A percentile compares a stretch with the other conserved stretches of the same genome.
These are phyloP conservation scores for Paracanthobrama guichenoti DNA, from an alignment of 2,113 vertebrate genomes.

Conservation along the genomic window DNA sequence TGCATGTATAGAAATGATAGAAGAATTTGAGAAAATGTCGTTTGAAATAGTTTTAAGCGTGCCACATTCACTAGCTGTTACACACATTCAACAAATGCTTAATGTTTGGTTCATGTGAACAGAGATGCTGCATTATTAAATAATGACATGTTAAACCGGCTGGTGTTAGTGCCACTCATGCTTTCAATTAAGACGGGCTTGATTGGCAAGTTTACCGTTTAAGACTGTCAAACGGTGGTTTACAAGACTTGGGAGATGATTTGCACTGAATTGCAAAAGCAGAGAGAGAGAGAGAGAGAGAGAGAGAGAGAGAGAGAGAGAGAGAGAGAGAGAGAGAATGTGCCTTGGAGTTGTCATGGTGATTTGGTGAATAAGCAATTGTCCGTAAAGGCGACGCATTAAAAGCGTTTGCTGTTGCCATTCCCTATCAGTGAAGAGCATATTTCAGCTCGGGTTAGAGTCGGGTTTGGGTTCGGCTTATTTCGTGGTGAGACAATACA, in stretches of 20 bases:
- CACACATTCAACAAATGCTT: not conserved
- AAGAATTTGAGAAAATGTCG: not conserved
- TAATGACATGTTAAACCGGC: not conserved
- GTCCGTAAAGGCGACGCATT: constrained; percentile 66
- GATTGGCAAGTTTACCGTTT: not conserved
- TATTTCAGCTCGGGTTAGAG: constrained; percentile 19
- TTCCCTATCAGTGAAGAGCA: constrained; percentile 31
- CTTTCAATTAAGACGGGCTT: not conserved
- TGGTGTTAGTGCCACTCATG: not conserved
- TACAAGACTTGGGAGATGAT: not conserved
- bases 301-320: constrained; percentile 64
- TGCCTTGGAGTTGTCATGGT: constrained; percentile 76
- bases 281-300: constrained; percentile 55
- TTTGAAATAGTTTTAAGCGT: not conserved
- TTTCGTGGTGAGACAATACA: not conserved
- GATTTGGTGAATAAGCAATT: constrained; percentile 75
- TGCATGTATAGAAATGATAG: not conserved
- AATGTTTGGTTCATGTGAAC: not conserved
- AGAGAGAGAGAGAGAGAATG: constrained; percentile 63
- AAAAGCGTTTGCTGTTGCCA: constrained; percentile 58
- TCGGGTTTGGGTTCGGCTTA: not conserved
- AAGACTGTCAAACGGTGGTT: not conserved
- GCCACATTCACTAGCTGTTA: not conserved
- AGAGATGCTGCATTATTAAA: not conserved
- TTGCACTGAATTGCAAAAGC: constrained; percentile 16